Percentiles rank a stretch among this genome's conserved stretches.
These are phyloP conservation scores for Eptesicus fuscus DNA, from an alignment of 2,113 vertebrate species.

Conservation along the genomic window DNA sequence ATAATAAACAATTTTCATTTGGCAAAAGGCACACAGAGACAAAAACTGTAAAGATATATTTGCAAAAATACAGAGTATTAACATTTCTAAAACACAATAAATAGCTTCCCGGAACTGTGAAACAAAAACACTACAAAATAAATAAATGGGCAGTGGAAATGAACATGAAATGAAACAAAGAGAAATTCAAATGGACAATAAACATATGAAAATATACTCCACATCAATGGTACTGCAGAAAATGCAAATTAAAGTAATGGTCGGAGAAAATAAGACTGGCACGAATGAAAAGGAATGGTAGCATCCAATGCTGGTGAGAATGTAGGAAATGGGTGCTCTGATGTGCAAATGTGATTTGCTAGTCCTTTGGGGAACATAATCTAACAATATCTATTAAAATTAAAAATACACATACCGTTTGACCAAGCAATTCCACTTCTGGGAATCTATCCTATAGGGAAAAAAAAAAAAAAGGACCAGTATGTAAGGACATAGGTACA, in stretches of 20 bases:
- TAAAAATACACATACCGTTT: conserved; percentile 75
- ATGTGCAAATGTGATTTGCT: not conserved
- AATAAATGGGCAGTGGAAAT: conserved; percentile 25
- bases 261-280: not conserved
- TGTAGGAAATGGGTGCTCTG: not conserved
- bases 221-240: not conserved
- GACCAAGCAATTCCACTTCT: conserved; percentile 78
- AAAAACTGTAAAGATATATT: not conserved
- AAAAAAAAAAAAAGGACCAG: conserved; percentile 70
- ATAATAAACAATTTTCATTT: conserved; percentile 50
- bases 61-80: conserved; percentile 2
- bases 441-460: conserved; percentile 75
- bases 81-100: conserved; percentile 10
- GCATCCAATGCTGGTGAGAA: not conserved
- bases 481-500: conserved; percentile 48
- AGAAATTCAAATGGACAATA: conserved; percentile 15
- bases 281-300: not conserved
- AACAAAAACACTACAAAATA: not conserved
- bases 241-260: conserved; percentile 5
- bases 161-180: conserved; percentile 6
- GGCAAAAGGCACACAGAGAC: conserved; percentile 13
- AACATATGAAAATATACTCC: not conserved
- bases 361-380: not conserved
- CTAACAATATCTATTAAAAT: conserved; percentile 55
- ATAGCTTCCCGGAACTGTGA: not conserved